Percentiles rank a stretch among this genome's conserved stretches.
Conservation (phyloP, 1,140 invertebrate genomes). For the Branchinecta lindahli region DNA sequence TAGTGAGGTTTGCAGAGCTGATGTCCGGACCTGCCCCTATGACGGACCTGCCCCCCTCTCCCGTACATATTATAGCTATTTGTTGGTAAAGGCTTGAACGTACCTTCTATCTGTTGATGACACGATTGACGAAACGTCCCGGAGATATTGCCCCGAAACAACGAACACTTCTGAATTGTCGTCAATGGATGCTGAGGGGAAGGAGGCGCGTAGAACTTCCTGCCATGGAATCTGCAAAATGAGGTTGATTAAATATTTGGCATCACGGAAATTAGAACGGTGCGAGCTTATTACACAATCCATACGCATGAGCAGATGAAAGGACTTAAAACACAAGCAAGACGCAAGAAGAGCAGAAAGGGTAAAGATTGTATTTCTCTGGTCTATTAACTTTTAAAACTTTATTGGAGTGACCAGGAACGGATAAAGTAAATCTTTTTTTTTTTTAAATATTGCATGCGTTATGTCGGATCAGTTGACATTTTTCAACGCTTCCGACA, state of each 20-base stretch:
- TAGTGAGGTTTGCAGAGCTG: too few relatives aligned
- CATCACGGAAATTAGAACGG: neutral
- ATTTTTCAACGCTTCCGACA: too few relatives aligned
- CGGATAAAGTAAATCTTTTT: too few relatives aligned
- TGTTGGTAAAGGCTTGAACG: slow-evolving; percentile 15
- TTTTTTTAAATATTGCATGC: too few relatives aligned
- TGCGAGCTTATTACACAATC: neutral
- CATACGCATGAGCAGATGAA: neutral
- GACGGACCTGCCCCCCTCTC: too few relatives aligned
- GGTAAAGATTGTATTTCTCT: too few relatives aligned
- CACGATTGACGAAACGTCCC: slow-evolving; percentile 37
- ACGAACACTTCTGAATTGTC: slow-evolving; percentile 39
- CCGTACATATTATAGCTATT: too few relatives aligned
- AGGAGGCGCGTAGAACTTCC: slow-evolving; percentile 39
- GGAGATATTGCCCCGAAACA: slow-evolving; percentile 38
- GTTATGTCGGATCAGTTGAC: too few relatives aligned
- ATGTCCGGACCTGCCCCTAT: too few relatives aligned
- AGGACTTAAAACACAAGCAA: slow-evolving; percentile 7
- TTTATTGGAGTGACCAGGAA: too few relatives aligned
- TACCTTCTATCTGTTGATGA: slow-evolving; percentile 40
- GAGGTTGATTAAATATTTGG: slow-evolving; percentile 4
- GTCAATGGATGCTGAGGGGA: slow-evolving; percentile 35
- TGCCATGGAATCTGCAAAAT: slow-evolving; percentile 37
- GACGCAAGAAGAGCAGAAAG: too few relatives aligned
- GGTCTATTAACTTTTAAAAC: too few relatives aligned